phyloP scores from a whole-genome alignment of 1,140 invertebrate genomes.

The Ruditapes philippinarum region DNA sequence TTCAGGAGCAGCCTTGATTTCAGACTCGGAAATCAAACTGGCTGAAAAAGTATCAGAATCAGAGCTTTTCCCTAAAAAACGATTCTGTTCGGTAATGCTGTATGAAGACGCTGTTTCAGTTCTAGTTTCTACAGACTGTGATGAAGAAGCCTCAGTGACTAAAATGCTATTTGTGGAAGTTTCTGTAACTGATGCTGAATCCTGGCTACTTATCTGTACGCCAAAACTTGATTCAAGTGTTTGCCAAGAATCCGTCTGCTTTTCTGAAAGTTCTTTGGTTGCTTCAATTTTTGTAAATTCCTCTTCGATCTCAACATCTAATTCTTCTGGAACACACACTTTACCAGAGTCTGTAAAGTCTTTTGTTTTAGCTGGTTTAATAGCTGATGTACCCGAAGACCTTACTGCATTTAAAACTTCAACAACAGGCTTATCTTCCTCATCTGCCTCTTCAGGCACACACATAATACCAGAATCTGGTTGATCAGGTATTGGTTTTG shows the following conservation, averaged over 20 bases:
- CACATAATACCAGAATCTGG: conserved; percentile 65
- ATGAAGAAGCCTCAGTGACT: neutral
- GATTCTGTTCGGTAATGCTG: conserved; percentile 49
- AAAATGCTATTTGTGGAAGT: neutral
- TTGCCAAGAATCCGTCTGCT: neutral
- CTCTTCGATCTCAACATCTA: conserved; percentile 60
- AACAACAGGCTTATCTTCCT: conserved; percentile 59
- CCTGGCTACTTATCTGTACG: neutral
- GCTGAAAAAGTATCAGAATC: conserved; percentile 63
- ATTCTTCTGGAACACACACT: conserved; percentile 74
- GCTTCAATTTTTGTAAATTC: neutral
- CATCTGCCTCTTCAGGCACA: conserved; percentile 76
- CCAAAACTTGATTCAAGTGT: neutral
- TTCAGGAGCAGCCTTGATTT: conserved; percentile 45
- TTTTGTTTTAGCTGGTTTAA: neutral
- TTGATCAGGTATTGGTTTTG: neutral
- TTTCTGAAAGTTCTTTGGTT: neutral
- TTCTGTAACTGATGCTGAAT: neutral
- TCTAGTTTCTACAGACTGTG: neutral
- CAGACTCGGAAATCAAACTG: conserved; percentile 32
- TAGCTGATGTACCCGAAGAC: neutral
- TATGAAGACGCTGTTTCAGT: neutral
- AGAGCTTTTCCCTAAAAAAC: conserved; percentile 63
- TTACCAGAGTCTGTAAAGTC: conserved; percentile 64
- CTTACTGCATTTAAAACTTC: conserved; percentile 24